Evolutionary conservation across 1,140 invertebrate genomes (phyloP).

Genomic region (Drepana arcuata): DNA sequence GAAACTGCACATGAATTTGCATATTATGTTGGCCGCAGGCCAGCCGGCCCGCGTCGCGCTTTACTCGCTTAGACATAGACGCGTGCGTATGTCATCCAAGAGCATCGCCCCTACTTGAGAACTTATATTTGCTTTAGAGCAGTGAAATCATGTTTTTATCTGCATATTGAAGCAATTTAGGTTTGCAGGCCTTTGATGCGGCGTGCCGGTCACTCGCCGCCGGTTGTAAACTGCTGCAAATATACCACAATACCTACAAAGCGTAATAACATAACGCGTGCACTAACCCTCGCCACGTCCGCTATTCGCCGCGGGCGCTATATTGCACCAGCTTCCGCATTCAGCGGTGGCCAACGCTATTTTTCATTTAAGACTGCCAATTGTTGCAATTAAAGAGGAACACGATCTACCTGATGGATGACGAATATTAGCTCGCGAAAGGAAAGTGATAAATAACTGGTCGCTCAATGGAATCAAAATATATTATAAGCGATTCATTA

Average conservation of each 20-base stretch:
- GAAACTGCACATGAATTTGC: constrained; percentile 53
- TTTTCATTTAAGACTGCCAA: too few species aligned
- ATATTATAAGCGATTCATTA: too few species aligned
- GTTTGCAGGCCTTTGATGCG: too few species aligned
- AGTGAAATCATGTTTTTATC: background rate
- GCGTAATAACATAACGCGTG: constrained; percentile 18
- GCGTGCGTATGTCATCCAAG: constrained; percentile 9
- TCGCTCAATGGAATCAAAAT: too few species aligned
- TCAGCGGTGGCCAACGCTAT: background rate
- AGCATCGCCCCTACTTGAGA: constrained; percentile 30
- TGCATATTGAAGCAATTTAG: background rate
- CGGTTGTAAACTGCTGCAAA: background rate
- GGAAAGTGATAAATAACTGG: too few species aligned
- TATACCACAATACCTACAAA: too few species aligned
- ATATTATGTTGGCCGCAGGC: constrained; percentile 37
- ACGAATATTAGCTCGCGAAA: too few species aligned
- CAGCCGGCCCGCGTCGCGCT: constrained; percentile 28
- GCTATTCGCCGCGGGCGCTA: constrained; percentile 1
- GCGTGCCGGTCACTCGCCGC: background rate
- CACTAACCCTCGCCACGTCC: constrained; percentile 14
- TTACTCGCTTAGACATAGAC: constrained; percentile 7
- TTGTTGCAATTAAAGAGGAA: too few species aligned
- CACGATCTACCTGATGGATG: too few species aligned
- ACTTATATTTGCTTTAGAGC: constrained; percentile 2
- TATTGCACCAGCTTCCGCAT: background rate